phyloP scores from a whole-genome alignment of 2,797 vertebrate species.

The Pogoniulus pusillus region DNA sequence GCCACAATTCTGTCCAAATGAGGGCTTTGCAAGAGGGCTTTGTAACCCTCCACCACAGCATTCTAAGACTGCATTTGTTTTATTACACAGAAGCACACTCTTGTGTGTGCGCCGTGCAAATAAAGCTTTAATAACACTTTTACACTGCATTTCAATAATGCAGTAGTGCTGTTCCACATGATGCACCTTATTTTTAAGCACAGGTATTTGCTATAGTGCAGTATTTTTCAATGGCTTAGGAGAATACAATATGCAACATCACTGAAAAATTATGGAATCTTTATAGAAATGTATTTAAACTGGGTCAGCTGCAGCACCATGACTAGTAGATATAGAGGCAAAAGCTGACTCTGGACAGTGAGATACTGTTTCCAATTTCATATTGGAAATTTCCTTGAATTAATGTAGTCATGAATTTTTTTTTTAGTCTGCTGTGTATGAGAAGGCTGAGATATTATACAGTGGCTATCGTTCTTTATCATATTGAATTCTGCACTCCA shows the following conservation, averaged over 20 bases:
- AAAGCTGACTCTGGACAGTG: conserved; percentile 48
- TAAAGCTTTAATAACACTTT: neutral
- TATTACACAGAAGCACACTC: neutral
- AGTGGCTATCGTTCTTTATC: conserved; percentile 39
- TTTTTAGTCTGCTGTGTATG: neutral
- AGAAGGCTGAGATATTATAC: conserved; percentile 39
- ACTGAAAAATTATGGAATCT: conserved; percentile 38
- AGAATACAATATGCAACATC: conserved; percentile 28
- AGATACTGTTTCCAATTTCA: conserved; percentile 48
- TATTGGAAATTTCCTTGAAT: conserved; percentile 44
- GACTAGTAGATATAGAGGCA: conserved; percentile 49
- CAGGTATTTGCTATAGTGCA: conserved; percentile 14
- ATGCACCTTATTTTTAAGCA: conserved; percentile 23
- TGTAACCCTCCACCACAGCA: too few species aligned
- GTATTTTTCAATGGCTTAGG: conserved; percentile 38
- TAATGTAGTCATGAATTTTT: neutral
- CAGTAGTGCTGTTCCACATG: neutral
- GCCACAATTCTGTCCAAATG: too few species aligned
- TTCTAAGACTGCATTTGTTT: neutral
- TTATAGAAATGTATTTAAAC: conserved; percentile 52
- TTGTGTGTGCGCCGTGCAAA: neutral
- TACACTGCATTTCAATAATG: neutral
- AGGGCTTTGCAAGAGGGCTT: too few species aligned
- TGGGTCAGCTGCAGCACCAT: conserved; percentile 30
- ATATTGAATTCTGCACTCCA: conserved; percentile 44